Evolutionary conservation across 2,113 vertebrate species (phyloP).

Genomic region (Lynx canadensis): DNA sequence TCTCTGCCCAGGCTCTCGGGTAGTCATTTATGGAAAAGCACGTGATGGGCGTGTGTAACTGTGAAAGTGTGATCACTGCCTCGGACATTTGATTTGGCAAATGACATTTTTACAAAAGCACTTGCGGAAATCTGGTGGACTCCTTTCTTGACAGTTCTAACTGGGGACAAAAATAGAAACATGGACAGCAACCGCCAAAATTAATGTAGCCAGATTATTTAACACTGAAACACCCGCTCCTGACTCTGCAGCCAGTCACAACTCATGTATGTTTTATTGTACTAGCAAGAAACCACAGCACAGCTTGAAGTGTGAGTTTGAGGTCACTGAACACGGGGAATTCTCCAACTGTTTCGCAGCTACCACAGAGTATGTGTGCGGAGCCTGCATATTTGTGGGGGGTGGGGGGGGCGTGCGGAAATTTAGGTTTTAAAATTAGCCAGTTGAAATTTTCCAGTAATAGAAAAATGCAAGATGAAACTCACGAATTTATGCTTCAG

Average conservation of each 20-base stretch:
- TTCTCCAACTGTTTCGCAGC: constrained; percentile 68
- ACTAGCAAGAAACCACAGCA: constrained; percentile 53
- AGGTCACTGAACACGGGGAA: constrained; percentile 66
- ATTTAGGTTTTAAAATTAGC: constrained; percentile 65
- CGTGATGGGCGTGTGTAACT: not conserved
- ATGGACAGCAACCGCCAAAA: constrained; percentile 51
- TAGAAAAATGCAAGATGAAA: constrained; percentile 57
- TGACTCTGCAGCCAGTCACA: constrained; percentile 51
- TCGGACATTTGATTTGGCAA: constrained; percentile 64
- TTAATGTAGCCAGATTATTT: constrained; percentile 71
- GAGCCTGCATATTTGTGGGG: constrained; percentile 24
- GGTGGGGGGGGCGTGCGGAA: rapidly evolving
- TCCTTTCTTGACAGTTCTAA: constrained; percentile 40
- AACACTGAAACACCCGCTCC: constrained; percentile 70
- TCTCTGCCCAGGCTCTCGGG: constrained; percentile 35
- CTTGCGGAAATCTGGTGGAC: constrained; percentile 38
- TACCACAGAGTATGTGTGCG: not conserved
- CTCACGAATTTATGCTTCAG: not conserved
- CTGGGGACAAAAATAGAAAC: constrained; percentile 73
- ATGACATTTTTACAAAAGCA: constrained; percentile 52
- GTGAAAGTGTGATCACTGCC: constrained; percentile 7
- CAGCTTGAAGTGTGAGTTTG: constrained; percentile 56
- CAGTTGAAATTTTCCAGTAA: constrained; percentile 56
- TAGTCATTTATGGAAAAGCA: constrained; percentile 58
- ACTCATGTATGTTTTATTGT: constrained; percentile 54